These are phyloP conservation scores for Mesitornis unicolor DNA, from an alignment of 2,113 vertebrate species.

Conservation along the genomic window DNA sequence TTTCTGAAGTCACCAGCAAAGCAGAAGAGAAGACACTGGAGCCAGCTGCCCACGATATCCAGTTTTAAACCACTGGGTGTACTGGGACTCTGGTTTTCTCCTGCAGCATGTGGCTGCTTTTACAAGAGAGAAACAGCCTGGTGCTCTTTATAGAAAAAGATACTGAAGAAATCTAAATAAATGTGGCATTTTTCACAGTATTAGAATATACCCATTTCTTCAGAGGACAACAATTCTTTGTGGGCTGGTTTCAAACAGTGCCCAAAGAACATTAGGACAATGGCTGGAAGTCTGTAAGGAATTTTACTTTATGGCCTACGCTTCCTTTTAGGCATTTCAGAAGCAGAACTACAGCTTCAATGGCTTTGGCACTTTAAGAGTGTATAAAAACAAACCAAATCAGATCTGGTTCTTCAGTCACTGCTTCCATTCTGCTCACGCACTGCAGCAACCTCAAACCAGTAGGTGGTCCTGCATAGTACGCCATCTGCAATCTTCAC, in stretches of 20 bases:
- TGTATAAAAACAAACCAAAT: background rate
- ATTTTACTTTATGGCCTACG: background rate
- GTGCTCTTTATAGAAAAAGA: background rate
- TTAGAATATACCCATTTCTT: background rate
- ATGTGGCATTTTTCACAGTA: background rate
- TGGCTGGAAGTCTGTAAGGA: background rate
- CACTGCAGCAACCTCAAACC: background rate
- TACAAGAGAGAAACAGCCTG: background rate
- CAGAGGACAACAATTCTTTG: background rate
- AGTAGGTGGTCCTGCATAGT: slow-evolving; percentile 32
- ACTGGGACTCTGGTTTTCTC: background rate
- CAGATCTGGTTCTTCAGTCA: background rate
- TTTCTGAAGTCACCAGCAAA: background rate
- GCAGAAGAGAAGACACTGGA: background rate
- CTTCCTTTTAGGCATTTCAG: background rate
- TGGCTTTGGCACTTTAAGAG: background rate
- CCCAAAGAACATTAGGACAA: background rate
- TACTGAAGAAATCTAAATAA: background rate
- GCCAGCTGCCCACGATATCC: background rate
- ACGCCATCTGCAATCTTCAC: slow-evolving; percentile 27
- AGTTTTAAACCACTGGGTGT: background rate
- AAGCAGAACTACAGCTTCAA: background rate
- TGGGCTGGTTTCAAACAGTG: background rate
- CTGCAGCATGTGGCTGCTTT: background rate
- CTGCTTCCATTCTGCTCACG: background rate